phyloP scores from a whole-genome alignment of 2,888 invertebrate species.

The Mesorhabditis belari region DNA sequence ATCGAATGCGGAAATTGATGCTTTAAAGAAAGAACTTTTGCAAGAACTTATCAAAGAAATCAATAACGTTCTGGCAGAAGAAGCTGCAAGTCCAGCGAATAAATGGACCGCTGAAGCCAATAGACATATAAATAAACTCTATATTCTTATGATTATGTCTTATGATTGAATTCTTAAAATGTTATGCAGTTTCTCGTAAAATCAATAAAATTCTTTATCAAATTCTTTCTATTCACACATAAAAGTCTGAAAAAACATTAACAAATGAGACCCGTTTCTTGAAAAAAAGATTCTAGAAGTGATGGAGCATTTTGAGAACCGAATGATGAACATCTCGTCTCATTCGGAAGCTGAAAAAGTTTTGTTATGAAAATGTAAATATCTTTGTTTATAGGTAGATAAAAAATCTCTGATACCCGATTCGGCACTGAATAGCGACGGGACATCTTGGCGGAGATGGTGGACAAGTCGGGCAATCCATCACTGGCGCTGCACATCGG shows the following conservation, averaged over 20 bases:
- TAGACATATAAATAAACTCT: too few species aligned
- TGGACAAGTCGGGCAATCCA: slow-evolving; percentile 22
- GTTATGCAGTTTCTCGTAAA: too few species aligned
- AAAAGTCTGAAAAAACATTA: neutral
- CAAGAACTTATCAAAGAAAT: too few species aligned
- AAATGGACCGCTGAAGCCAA: neutral
- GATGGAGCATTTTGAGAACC: slow-evolving; percentile 1
- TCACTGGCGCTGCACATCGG: slow-evolving; percentile 20
- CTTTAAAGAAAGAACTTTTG: too few species aligned
- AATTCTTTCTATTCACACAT: neutral
- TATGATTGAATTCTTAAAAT: too few species aligned
- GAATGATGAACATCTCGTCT: slow-evolving; percentile 23
- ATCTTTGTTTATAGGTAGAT: neutral
- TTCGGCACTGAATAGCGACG: neutral
- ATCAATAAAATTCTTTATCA: neutral
- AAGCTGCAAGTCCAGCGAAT: too few species aligned
- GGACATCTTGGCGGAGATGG: slow-evolving; percentile 19
- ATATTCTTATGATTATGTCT: too few species aligned
- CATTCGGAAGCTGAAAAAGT: slow-evolving; percentile 12
- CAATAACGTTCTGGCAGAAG: too few species aligned
- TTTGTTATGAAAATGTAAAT: neutral
- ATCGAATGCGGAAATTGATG: neutral
- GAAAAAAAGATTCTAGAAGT: neutral
- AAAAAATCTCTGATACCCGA: neutral
- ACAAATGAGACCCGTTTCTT: neutral